Conservation (phyloP, 2,888 invertebrate species). For the Psococerastis gibbosa region DNA sequence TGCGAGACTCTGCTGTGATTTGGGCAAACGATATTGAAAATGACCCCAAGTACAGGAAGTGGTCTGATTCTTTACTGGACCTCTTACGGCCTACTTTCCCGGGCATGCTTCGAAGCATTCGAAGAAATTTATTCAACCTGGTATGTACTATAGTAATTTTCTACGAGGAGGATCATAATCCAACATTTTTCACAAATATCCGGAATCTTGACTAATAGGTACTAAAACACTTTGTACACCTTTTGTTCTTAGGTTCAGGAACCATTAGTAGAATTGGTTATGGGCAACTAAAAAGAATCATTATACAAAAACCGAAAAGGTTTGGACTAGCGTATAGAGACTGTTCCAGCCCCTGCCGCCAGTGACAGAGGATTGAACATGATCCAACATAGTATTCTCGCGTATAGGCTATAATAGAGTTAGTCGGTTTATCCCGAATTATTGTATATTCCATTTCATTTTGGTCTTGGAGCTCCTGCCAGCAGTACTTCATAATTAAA, state of each 20-base stretch:
- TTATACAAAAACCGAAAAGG: too few relatives aligned
- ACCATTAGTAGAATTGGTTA: too few relatives aligned
- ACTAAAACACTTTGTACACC: conserved; percentile 1
- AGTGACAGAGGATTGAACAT: too few relatives aligned
- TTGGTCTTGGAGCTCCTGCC: too few relatives aligned
- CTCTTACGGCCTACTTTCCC: conserved; percentile 91
- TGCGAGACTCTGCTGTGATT: conserved; percentile 77
- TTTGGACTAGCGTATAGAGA: too few relatives aligned
- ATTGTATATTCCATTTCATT: too few relatives aligned
- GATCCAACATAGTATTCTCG: conserved; percentile 12
- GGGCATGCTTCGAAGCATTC: conserved; percentile 82
- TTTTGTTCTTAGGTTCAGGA: conserved; percentile 8
- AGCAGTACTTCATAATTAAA: too few relatives aligned
- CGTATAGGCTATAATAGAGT: too few relatives aligned
- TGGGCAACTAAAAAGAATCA: too few relatives aligned
- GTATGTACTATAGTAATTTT: conserved; percentile 31
- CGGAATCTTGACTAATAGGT: neutral
- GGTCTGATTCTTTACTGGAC: conserved; percentile 79
- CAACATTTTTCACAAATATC: neutral
- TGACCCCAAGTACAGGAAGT: conserved; percentile 70
- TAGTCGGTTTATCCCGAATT: too few relatives aligned
- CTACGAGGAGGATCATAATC: neutral
- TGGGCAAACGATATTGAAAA: conserved; percentile 92
- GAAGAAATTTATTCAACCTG: conserved; percentile 70
- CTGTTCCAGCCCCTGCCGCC: too few relatives aligned